Conservation (phyloP, 64 coral and sea anemone species). For the Dendronephthya gigantea region DNA sequence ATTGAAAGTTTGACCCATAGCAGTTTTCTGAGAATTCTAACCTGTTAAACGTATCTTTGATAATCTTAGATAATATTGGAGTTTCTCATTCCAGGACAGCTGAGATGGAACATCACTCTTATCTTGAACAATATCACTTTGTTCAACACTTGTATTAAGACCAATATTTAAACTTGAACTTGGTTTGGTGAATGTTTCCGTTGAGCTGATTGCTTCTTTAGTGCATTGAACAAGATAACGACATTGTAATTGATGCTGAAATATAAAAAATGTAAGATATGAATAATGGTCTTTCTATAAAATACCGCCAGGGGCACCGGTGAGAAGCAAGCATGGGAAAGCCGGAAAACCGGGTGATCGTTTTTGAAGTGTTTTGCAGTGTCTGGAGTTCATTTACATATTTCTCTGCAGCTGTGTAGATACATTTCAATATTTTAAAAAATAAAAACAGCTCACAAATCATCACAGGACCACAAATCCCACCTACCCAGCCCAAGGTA, state of each 20-base stretch:
- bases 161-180: neutral
- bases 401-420: too few relatives aligned
- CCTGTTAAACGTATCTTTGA: slow-evolving; percentile 17
- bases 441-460: too few relatives aligned
- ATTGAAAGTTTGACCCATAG: neutral
- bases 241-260: neutral
- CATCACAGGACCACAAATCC: too few relatives aligned
- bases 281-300: too few relatives aligned
- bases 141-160: neutral
- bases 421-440: too few relatives aligned
- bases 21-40: neutral
- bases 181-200: neutral
- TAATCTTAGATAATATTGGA: neutral
- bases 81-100: neutral
- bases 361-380: too few relatives aligned
- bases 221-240: neutral
- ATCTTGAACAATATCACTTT: neutral
- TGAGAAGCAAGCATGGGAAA: too few relatives aligned
- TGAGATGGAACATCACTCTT: neutral
- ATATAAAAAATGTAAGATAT: too few relatives aligned
- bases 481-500: too few relatives aligned
- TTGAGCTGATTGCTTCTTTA: neutral
- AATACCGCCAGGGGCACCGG: too few relatives aligned
- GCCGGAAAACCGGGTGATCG: too few relatives aligned
- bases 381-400: too few relatives aligned